Evolutionary conservation across 2,797 vertebrate genomes (phyloP), one percentile per base, ranked within the genome.

Genomic region (Clarias pachynema): DNA sequence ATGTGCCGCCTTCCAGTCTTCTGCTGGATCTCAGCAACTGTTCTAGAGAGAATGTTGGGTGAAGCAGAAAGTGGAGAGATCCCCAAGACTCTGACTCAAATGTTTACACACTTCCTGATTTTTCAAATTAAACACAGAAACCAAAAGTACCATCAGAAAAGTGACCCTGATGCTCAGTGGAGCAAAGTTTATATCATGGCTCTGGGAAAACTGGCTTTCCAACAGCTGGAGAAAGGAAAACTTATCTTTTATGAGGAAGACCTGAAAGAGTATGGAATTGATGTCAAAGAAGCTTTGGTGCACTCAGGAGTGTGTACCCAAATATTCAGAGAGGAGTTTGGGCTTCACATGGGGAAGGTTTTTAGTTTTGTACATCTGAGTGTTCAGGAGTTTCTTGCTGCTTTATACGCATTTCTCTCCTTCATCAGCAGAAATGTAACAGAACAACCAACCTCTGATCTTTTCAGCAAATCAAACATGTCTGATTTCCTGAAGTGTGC

Each of bases 311-410:
- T 66, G 26, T 66, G 63, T 66, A 66, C 63, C 0, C 63, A 66
- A 1, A 66, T 66, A 15, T 66, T 66, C 65, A 66, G 65, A 20
- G 29, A 7, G 15, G 65, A 66, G 29, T 66, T 18, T 66, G 65
- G 29, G 0, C 29, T 66, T 34, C 65, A 31, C 65, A 1, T 66
- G 14, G 65, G 3, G 4, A 66, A 8, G 1, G 15, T 66, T 0
- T 66, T 66, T 1, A 66, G 65, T 1, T 68, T 68, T 34, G 65
- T 68, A 7, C 65, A 68, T 68, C 65, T 68, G 16, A 68, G 65
- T 68, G 65, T 68, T 68, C 65, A 65, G 63, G 63, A 65, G 63
- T 65, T 65, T 65, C 29, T 68, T 15, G 65, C 65, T 68, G 65
- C 65, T 68, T 20, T 37, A 69, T 34, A 37, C 2, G 14, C 24